Percentiles rank a stretch among this genome's conserved stretches.
These are phyloP conservation scores for Vollenhovia emeryi DNA, from an alignment of 1,140 invertebrate species.

Conservation along the genomic window DNA sequence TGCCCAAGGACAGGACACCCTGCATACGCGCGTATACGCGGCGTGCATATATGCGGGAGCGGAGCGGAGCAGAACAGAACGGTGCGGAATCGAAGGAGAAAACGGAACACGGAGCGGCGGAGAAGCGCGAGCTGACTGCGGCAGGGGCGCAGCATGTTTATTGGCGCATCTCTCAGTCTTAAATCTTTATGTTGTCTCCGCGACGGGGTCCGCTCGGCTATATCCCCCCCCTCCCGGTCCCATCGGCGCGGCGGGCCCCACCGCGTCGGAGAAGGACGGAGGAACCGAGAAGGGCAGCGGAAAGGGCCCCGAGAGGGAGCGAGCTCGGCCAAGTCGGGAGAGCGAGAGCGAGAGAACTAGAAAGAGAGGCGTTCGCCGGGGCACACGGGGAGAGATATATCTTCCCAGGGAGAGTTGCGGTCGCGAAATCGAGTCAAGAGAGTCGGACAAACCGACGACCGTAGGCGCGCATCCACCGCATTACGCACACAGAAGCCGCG, in stretches of 20 bases:
- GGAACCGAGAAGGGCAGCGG: constrained; percentile 24
- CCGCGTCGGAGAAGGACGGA: constrained; percentile 56
- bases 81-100: constrained; percentile 78
- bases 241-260: constrained; percentile 60
- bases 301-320: constrained; percentile 55
- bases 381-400: constrained; percentile 75
- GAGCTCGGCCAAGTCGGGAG: constrained; percentile 16
- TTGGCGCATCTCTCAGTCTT: constrained; percentile 85
- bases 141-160: constrained; percentile 82
- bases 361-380: constrained; percentile 57
- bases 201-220: constrained; percentile 77
- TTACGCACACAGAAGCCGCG: constrained; percentile 83
- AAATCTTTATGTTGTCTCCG: constrained; percentile 86
- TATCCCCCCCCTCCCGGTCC: constrained; percentile 71
- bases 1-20: constrained; percentile 26
- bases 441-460: constrained; percentile 70
- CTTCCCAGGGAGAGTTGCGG: constrained; percentile 74
- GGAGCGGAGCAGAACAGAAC: constrained; percentile 67
- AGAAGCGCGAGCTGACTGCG: constrained; percentile 75
- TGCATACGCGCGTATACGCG: constrained; percentile 30
- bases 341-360: neutral
- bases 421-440: constrained; percentile 82
- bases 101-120: constrained; percentile 75
- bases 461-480: constrained; percentile 77
- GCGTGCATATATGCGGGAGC: constrained; percentile 5